A percentile compares a stretch with the other conserved stretches of the same genome.
Conservation (phyloP, 1,140 invertebrate genomes). For the Megalopta genalis region DNA sequence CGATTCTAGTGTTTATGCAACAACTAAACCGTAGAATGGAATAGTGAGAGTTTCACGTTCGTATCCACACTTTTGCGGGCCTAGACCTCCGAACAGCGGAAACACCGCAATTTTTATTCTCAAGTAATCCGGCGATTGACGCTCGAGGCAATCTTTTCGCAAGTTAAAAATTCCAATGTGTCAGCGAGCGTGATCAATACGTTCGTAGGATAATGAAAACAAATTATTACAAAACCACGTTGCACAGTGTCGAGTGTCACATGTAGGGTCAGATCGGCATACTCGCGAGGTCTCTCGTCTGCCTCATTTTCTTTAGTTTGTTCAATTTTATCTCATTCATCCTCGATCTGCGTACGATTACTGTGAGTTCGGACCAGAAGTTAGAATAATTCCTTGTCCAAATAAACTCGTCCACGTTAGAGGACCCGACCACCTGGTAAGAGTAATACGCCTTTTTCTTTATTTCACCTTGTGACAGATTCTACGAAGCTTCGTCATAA, state of each 20-base stretch:
- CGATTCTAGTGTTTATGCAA: no score
- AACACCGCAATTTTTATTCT: not conserved
- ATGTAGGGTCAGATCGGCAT: not conserved
- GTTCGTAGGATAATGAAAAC: not conserved
- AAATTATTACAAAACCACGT: slow-evolving; percentile 8
- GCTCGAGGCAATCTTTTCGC: not conserved
- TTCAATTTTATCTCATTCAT: not conserved
- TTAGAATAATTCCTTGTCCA: not conserved
- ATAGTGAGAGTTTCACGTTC: not conserved
- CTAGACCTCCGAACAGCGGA: not conserved
- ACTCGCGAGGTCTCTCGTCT: not conserved
- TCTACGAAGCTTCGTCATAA: not conserved
- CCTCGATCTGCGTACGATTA: not conserved
- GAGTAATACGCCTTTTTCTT: not conserved
- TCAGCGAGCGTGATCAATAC: not conserved
- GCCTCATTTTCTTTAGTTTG: not conserved
- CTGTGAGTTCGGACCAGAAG: not conserved
- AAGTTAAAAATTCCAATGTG: not conserved
- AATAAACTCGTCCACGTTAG: not conserved
- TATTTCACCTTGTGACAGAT: not conserved
- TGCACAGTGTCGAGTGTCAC: not conserved
- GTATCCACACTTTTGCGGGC: not conserved
- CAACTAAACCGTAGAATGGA: not conserved
- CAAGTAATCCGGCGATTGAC: not conserved
- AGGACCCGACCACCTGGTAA: not conserved